A percentile compares a stretch with the other conserved stretches of the same genome.
These are phyloP conservation scores for Campaea margaritaria DNA, from an alignment of 2,888 invertebrate genomes.

Conservation along the genomic window DNA sequence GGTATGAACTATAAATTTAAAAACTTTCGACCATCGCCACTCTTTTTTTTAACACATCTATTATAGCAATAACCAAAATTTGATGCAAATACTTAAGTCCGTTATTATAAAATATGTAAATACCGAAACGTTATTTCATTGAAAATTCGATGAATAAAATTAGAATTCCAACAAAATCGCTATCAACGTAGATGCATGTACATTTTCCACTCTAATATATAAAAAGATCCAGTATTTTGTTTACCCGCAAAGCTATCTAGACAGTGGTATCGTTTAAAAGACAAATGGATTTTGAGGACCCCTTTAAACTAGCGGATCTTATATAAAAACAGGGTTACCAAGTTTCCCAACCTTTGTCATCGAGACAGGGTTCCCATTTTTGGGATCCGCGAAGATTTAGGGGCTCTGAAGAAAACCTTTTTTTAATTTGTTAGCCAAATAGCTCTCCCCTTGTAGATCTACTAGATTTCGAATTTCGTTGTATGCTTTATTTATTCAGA, in stretches of 20 bases:
- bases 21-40: no score
- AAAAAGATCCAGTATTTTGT: slow-evolving; percentile 14
- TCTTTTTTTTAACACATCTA: no score
- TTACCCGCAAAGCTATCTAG: slow-evolving; percentile 9
- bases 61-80: no score
- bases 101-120: slow-evolving; percentile 1
- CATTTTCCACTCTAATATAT: not conserved
- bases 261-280: no score
- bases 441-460: not conserved
- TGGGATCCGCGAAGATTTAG: slow-evolving; percentile 10
- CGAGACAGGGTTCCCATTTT: slow-evolving; percentile 2
- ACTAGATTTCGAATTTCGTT: not conserved
- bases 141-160: slow-evolving; percentile 18
- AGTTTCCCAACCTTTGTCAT: slow-evolving; percentile 4
- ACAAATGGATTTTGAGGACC: slow-evolving; percentile 17
- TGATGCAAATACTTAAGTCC: not conserved
- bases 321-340: slow-evolving; percentile 15
- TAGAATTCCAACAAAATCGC: slow-evolving; percentile 6
- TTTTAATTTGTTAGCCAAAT: slow-evolving; percentile 19
- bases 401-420: slow-evolving; percentile 9
- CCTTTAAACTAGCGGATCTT: slow-evolving; percentile 18
- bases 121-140: not conserved
- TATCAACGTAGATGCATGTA: slow-evolving; percentile 2
- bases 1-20: no score
- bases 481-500: not conserved